phyloP scores from a whole-genome alignment of 2,113 vertebrate genomes.

The Aspidoscelis tigris region DNA sequence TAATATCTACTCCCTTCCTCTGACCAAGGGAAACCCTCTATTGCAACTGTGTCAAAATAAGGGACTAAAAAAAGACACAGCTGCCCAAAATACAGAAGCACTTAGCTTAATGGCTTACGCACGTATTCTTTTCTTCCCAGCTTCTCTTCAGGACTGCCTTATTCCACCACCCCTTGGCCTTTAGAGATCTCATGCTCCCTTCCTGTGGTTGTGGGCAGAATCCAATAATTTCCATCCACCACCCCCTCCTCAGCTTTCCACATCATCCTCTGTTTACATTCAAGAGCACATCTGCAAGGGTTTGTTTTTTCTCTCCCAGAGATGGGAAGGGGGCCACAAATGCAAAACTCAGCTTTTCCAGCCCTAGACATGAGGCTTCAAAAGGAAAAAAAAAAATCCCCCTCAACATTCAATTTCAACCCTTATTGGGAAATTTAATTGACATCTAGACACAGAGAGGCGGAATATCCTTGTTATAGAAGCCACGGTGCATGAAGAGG shows the following conservation, averaged over 20 bases:
- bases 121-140: not conserved
- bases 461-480: not conserved
- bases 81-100: not conserved
- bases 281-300: not conserved
- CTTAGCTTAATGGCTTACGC: conserved; percentile 9
- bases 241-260: not conserved
- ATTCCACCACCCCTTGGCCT: not conserved
- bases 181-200: conserved; percentile 13
- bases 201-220: not conserved
- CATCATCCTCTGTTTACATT: not conserved
- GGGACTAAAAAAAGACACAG: conserved; percentile 29
- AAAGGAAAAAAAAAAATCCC: not conserved
- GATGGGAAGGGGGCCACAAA: not conserved
- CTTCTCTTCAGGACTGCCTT: not conserved
- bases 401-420: not conserved
- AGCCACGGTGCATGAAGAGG: not conserved
- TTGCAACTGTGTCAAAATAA: conserved; percentile 12
- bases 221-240: not conserved
- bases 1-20: not conserved
- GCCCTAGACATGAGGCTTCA: too few relatives aligned
- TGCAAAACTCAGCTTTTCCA: not conserved
- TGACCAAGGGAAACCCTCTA: conserved; percentile 10
- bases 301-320: not conserved
- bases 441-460: not conserved
- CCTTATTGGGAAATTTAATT: not conserved